Base-by-base conservation (phyloP, 2,113 vertebrate genomes). In the Neofelis nebulosa region DNA sequence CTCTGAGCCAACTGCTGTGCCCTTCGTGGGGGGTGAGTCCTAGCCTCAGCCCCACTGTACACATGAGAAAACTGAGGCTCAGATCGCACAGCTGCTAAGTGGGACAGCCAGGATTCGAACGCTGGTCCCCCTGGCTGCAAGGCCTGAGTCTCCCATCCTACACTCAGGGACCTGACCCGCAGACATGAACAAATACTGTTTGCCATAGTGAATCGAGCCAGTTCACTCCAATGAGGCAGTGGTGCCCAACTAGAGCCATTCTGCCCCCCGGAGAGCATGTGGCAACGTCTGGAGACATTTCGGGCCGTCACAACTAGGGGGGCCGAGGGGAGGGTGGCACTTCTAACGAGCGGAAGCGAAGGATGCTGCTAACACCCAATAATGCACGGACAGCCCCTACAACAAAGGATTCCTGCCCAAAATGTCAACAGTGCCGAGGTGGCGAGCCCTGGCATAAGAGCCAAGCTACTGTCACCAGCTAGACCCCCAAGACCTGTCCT, bases 201-300 rank as follows among this genome's bases (percentile, higher is more conserved):
- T 9, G 14, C 81, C 3, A 7, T 79, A n/a, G 13, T 5, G 65
- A 41, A 85, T 9, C 4, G 8, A 78, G 73, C 31, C 38, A 8
- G 0, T 8, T n/a, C 27, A 3, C 3, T n/a, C 36, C n/a, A 1
- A 1, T 0, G 29, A 68, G 48, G 31, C 90, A 38, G 55, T 0
- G 2, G 10, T 21, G 68, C 71, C 31, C 81, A 27, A 7, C 41
- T 0, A 52, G 66, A 27, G 63, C 0, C 0, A 8, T 23, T 41
- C 2, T 61, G 50, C 71, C 31, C 55, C 23, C 15, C 31, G 25
- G 5, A 23, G 36, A 48, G 41, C 78, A 76, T 0, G 8, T 7
- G 78, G 79, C 69, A 23, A 21, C 7, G 23, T n/a, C 65, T n/a
- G 61, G 66, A 73, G 80, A 63, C 57, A 31, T 41, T 74, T 74